Percentiles rank a stretch among this genome's conserved stretches.
Conservation (phyloP, 2,113 vertebrate genomes). For the Turdus rufiventris region DNA sequence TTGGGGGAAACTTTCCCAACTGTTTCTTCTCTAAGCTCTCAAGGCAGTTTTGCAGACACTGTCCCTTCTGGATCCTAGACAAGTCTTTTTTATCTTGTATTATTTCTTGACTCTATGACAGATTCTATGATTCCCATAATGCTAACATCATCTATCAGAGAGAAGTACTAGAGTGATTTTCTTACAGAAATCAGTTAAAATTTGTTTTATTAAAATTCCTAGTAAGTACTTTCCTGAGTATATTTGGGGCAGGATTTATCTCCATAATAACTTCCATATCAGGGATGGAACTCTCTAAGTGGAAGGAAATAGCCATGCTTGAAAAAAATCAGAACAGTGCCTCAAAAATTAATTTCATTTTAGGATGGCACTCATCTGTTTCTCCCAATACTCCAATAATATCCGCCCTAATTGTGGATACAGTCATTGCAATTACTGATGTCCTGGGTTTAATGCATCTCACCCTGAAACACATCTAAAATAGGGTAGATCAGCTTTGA, state of each 20-base stretch:
- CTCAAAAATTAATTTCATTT: background rate
- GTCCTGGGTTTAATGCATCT: background rate
- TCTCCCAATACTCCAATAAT: background rate
- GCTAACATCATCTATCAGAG: background rate
- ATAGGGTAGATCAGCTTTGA: background rate
- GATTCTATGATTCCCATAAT: background rate
- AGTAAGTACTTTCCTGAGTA: background rate
- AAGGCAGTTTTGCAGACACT: background rate
- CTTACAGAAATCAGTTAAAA: background rate
- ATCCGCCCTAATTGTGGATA: background rate
- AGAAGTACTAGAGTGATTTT: background rate
- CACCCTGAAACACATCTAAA: background rate
- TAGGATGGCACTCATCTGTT: background rate
- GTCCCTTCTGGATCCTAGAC: background rate
- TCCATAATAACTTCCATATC: background rate
- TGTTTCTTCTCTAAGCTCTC: background rate
- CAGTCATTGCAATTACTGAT: background rate
- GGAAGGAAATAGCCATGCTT: background rate
- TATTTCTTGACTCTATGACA: background rate
- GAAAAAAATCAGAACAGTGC: background rate
- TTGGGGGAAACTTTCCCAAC: fast-evolving
- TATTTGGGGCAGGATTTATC: background rate
- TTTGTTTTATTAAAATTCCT: background rate
- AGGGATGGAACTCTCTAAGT: background rate
- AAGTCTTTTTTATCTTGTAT: background rate